Evolutionary conservation across 2,113 vertebrate genomes (phyloP).

Genomic region (Melozone crissalis): DNA sequence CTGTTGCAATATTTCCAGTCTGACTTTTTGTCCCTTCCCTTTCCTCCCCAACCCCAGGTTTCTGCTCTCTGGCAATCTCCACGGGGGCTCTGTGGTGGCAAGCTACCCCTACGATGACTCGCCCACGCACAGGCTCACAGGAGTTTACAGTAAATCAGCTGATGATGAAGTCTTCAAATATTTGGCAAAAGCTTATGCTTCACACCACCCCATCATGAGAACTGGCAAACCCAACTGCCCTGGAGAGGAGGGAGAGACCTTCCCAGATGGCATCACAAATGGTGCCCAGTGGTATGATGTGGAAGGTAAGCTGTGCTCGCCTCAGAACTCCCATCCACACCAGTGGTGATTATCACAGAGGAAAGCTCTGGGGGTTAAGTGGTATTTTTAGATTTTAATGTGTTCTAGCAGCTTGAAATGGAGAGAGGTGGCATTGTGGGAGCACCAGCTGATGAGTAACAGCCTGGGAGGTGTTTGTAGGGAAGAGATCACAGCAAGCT

Average conservation of each 20-base stretch:
- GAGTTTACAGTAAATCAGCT: conserved; percentile 86
- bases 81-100: conserved; percentile 94
- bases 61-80: conserved; percentile 93
- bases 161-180: conserved; percentile 90
- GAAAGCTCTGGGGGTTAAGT: neutral
- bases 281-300: conserved; percentile 96
- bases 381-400: neutral
- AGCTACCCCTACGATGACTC: conserved; percentile 98
- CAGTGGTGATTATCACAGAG: neutral
- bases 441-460: neutral
- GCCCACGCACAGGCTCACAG: conserved; percentile 69
- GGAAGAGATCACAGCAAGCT: neutral
- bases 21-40: neutral
- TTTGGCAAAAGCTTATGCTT: conserved; percentile 87
- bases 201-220: conserved; percentile 91
- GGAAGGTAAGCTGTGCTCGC: conserved; percentile 76
- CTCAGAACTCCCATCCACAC: neutral
- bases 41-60: conserved; percentile 78
- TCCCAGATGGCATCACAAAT: conserved; percentile 91
- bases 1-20: neutral
- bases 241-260: conserved; percentile 76
- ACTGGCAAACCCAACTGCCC: conserved; percentile 87
- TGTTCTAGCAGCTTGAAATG: neutral
- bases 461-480: neutral
- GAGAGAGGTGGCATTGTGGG: neutral